Percentiles rank a stretch among this genome's conserved stretches.
Conservation (phyloP, 2,113 vertebrate genomes). For the Platichthys stellatus region DNA sequence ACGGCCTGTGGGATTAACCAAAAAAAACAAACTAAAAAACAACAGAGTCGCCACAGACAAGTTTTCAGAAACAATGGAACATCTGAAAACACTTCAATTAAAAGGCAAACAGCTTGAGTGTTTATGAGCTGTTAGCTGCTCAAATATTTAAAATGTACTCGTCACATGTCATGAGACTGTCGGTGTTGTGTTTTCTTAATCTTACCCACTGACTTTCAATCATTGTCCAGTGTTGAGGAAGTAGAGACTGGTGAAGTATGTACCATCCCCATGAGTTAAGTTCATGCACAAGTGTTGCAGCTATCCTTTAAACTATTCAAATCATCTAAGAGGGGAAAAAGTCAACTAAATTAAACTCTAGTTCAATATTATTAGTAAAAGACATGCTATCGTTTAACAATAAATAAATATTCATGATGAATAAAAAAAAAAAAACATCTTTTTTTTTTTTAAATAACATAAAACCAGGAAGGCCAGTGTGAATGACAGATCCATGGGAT, state of each 20-base stretch:
- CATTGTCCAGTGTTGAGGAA: neutral
- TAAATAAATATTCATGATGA: too few relatives aligned
- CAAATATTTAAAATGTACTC: neutral
- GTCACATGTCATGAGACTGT: neutral
- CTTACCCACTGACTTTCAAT: too few relatives aligned
- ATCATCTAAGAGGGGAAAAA: too few relatives aligned
- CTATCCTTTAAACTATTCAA: neutral
- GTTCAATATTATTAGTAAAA: too few relatives aligned
- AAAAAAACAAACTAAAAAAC: neutral
- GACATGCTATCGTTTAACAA: too few relatives aligned
- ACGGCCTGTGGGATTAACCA: slow-evolving; percentile 13
- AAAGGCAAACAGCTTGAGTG: slow-evolving; percentile 4
- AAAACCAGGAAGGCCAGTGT: neutral
- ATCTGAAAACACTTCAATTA: slow-evolving; percentile 39
- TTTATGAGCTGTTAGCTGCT: slow-evolving; percentile 2
- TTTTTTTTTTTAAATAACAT: too few relatives aligned
- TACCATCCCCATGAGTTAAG: neutral
- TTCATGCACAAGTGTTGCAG: neutral
- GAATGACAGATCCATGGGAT: neutral
- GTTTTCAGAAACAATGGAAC: slow-evolving; percentile 18
- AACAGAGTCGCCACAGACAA: slow-evolving; percentile 9
- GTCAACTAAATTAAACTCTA: too few relatives aligned
- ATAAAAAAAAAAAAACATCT: too few relatives aligned
- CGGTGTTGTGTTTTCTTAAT: neutral
- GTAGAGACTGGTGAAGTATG: neutral